Conservation (phyloP, 2,113 vertebrate species). For the Cranoglanis bouderius region DNA sequence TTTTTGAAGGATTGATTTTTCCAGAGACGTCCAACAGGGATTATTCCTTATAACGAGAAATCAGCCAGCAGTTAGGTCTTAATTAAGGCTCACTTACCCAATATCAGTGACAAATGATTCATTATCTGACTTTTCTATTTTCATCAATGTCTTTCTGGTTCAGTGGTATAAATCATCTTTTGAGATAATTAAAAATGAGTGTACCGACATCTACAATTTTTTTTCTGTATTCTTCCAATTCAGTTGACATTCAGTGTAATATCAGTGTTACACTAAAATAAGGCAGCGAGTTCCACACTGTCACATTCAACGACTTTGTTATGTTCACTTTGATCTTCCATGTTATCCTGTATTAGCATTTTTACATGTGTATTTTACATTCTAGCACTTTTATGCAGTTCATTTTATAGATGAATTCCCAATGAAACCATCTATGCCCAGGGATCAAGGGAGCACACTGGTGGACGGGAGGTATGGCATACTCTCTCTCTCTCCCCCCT, state of each 20-base stretch:
- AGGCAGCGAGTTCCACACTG: background rate
- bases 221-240: background rate
- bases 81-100: slow-evolving; percentile 13
- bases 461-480: background rate
- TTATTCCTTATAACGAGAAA: slow-evolving; percentile 3
- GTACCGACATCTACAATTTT: background rate
- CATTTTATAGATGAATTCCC: background rate
- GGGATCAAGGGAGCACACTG: background rate
- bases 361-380: too few relatives aligned
- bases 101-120: slow-evolving; percentile 12
- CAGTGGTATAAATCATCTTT: background rate
- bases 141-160: background rate
- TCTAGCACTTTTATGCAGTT: background rate
- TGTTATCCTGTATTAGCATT: too few relatives aligned
- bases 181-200: background rate
- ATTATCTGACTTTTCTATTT: slow-evolving; percentile 22
- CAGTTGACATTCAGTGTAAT: background rate
- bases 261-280: too few relatives aligned
- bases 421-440: background rate
- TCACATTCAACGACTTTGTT: background rate
- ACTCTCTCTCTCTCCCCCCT: background rate
- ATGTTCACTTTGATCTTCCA: background rate
- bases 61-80: slow-evolving; percentile 25
- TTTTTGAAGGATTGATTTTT: slow-evolving; percentile 37
- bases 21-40: background rate